phyloP scores from a whole-genome alignment of 2,797 vertebrate genomes.

The Clarias laeviceps region DNA sequence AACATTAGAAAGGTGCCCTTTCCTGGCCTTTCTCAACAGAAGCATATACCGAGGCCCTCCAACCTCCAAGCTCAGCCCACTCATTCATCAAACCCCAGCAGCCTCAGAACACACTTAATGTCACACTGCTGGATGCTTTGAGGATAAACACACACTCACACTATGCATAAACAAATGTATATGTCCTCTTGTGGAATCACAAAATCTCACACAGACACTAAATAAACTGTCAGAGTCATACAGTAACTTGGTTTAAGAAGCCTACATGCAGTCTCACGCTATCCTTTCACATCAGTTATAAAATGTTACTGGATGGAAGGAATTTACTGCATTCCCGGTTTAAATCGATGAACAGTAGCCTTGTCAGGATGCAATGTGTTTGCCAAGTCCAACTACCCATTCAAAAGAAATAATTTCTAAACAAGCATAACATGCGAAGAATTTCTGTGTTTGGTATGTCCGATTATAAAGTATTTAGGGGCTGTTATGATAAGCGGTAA shows the following conservation, averaged over 20 bases:
- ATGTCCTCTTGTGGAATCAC: slow-evolving; percentile 9
- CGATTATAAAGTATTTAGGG: slow-evolving; percentile 64
- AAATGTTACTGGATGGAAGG: slow-evolving; percentile 69
- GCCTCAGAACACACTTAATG: slow-evolving; percentile 74
- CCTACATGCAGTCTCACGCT: slow-evolving; percentile 6
- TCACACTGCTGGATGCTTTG: slow-evolving; percentile 70
- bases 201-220: slow-evolving; percentile 3
- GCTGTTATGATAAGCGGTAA: slow-evolving; percentile 72
- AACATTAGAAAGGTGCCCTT: slow-evolving; percentile 83
- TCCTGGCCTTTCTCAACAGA: slow-evolving; percentile 75
- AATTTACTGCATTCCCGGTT: slow-evolving; percentile 70
- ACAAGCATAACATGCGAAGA: slow-evolving; percentile 76
- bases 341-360: slow-evolving; percentile 68
- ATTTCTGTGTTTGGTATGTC: slow-evolving; percentile 66
- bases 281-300: slow-evolving; percentile 44
- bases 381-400: slow-evolving; percentile 64
- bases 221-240: slow-evolving; percentile 20
- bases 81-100: slow-evolving; percentile 82
- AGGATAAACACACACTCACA: slow-evolving; percentile 62
- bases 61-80: slow-evolving; percentile 76
- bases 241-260: slow-evolving; percentile 17
- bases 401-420: slow-evolving; percentile 69
- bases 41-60: slow-evolving; percentile 71
- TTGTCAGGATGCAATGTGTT: slow-evolving; percentile 66
- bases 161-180: slow-evolving; percentile 34